Conservation (phyloP, 2,113 vertebrate genomes). For the Ophiodon elongatus region DNA sequence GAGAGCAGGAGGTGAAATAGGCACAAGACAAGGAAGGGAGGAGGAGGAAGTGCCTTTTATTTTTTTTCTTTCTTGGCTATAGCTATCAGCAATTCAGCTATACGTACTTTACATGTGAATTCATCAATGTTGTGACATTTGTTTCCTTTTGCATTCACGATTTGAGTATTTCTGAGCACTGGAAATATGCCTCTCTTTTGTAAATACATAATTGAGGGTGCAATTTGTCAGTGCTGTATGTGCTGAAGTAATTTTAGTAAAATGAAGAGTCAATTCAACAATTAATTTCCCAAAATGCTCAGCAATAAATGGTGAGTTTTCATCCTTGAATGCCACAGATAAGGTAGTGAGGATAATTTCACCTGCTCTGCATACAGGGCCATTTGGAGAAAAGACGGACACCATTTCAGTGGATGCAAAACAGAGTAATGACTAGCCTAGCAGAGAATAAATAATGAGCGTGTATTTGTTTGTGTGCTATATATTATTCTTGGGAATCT, state of each 20-base stretch:
- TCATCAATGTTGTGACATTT: constrained; percentile 41
- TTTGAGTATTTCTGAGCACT: constrained; percentile 15
- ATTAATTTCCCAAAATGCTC: constrained; percentile 47
- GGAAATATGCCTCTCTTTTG: constrained; percentile 36
- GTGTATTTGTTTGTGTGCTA: background rate
- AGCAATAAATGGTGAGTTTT: constrained; percentile 28
- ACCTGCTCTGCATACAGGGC: constrained; percentile 16
- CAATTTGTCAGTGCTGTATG: constrained; percentile 48
- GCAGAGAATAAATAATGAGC: background rate
- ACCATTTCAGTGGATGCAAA: constrained; percentile 38
- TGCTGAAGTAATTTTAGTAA: constrained; percentile 43
- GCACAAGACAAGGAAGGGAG: constrained; percentile 69
- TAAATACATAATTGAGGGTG: constrained; percentile 47
- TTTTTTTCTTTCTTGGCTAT: constrained; percentile 11
- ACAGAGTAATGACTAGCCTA: constrained; percentile 7
- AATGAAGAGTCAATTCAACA: constrained; percentile 57
- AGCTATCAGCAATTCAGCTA: constrained; percentile 31
- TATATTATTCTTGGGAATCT: constrained; percentile 40
- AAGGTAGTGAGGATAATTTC: constrained; percentile 34
- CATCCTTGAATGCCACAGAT: constrained; percentile 22
- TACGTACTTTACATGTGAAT: constrained; percentile 7
- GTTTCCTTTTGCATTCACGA: constrained; percentile 34
- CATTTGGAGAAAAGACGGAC: constrained; percentile 31
- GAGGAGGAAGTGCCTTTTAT: constrained; percentile 52
- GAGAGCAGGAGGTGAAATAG: constrained; percentile 55